Conservation (phyloP, 2,797 vertebrate species). For the Trematomus bernacchii region DNA sequence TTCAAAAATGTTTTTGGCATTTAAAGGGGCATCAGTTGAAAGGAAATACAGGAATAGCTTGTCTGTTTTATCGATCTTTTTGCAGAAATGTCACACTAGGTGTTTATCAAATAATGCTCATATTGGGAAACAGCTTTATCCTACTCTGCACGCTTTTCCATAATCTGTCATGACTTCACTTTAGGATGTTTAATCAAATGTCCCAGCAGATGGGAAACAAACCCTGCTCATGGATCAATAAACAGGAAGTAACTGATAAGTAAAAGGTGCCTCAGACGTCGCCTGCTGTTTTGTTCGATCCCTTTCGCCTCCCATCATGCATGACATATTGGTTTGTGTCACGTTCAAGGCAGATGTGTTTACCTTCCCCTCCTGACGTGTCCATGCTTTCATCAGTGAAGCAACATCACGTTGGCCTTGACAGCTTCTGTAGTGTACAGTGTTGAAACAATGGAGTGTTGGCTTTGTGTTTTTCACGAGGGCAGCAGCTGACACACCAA, state of each 20-base stretch:
- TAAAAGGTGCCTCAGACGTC: conserved; percentile 19
- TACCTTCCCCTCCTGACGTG: conserved; percentile 62
- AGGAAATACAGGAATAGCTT: conserved; percentile 12
- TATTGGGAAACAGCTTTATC: conserved; percentile 34
- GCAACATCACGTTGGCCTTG: conserved; percentile 36
- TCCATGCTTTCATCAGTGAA: conserved; percentile 53
- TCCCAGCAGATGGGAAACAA: conserved; percentile 17
- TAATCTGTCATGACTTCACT: conserved; percentile 12
- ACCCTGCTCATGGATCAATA: conserved; percentile 32
- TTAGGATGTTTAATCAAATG: conserved; percentile 13
- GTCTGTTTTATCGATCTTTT: conserved; percentile 45
- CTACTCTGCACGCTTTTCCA: conserved; percentile 6
- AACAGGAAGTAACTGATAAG: conserved; percentile 24
- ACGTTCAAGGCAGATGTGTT: conserved; percentile 65
- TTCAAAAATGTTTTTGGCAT: conserved; percentile 4
- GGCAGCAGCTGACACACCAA: conserved; percentile 46
- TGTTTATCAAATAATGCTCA: conserved; percentile 36
- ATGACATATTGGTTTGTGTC: conserved; percentile 33
- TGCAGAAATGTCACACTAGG: conserved; percentile 54
- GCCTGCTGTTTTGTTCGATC: conserved; percentile 51
- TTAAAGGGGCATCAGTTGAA: conserved; percentile 4
- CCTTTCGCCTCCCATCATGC: conserved; percentile 29
- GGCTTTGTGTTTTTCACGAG: conserved; percentile 30
- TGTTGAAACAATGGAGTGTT: conserved; percentile 57
- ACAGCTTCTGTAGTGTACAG: conserved; percentile 16